Conservation (phyloP, 2,797 vertebrate species). For the Amblyraja radiata region DNA sequence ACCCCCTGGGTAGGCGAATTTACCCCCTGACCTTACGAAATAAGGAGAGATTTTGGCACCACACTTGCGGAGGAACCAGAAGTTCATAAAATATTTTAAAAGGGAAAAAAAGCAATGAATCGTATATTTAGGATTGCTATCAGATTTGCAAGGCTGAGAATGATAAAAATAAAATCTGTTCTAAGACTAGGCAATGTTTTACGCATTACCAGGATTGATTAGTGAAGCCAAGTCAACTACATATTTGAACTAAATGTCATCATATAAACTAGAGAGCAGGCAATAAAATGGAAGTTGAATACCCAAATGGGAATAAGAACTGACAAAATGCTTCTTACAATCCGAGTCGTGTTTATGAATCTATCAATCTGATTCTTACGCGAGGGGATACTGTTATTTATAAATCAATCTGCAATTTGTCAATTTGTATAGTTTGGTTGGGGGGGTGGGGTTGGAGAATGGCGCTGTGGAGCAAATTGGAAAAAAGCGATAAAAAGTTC, state of each 20-base stretch:
- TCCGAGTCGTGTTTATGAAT: not conserved
- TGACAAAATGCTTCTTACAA: not conserved
- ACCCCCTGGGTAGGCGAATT: too few relatives aligned
- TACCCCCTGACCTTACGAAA: too few relatives aligned
- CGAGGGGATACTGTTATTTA: too few relatives aligned
- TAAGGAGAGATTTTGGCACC: too few relatives aligned
- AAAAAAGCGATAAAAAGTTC: not conserved
- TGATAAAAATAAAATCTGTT: not conserved
- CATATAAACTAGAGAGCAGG: not conserved
- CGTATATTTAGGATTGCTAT: not conserved
- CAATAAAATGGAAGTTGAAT: not conserved
- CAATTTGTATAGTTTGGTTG: not conserved
- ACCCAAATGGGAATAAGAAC: not conserved
- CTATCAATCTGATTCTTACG: not conserved
- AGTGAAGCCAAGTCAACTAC: not conserved
- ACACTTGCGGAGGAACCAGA: too few relatives aligned
- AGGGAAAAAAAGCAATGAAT: not conserved
- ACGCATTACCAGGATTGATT: not conserved
- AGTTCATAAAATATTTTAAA: not conserved
- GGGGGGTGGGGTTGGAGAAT: not conserved
- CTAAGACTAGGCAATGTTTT: not conserved
- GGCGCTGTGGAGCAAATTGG: not conserved
- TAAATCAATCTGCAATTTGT: not conserved
- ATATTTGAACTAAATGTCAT: not conserved
- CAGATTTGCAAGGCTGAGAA: not conserved